phyloP scores from a whole-genome alignment of 2,797 vertebrate genomes.

The Darevskia nairensis region DNA sequence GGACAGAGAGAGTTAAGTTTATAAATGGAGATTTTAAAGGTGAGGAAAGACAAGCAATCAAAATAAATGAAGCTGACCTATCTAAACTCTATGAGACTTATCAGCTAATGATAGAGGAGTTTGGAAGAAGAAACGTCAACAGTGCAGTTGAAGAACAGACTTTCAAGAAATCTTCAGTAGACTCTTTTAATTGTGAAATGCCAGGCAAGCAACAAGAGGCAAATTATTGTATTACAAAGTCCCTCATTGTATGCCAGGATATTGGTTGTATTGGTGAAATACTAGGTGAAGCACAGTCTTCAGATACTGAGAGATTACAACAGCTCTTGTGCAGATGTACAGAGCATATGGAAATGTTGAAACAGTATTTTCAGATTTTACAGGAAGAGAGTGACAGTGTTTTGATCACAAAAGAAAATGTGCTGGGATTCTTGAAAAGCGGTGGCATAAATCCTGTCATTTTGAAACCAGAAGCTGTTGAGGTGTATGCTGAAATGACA shows the following conservation, averaged over 20 bases:
- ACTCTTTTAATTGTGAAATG: background rate
- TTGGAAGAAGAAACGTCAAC: constrained; percentile 31
- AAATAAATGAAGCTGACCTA: constrained; percentile 64
- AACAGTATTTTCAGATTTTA: constrained; percentile 69
- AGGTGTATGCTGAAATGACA: constrained; percentile 74
- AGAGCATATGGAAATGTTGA: constrained; percentile 65
- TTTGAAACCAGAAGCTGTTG: constrained; percentile 72
- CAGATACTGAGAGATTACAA: constrained; percentile 62
- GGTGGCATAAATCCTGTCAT: constrained; percentile 45
- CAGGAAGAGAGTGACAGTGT: constrained; percentile 69
- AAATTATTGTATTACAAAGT: constrained; percentile 25
- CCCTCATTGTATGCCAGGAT: constrained; percentile 50
- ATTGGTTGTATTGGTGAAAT: constrained; percentile 70
- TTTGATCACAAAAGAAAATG: constrained; percentile 72
- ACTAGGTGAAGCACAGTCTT: constrained; percentile 68
- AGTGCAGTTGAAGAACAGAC: background rate
- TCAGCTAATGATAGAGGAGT: constrained; percentile 51
- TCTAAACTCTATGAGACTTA: constrained; percentile 63
- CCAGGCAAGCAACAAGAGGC: constrained; percentile 2
- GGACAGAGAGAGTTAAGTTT: constrained; percentile 65
- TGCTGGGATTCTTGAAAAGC: constrained; percentile 50
- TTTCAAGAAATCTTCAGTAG: background rate
- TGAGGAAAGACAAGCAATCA: constrained; percentile 51
- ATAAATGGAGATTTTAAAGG: constrained; percentile 23
- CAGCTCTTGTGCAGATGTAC: constrained; percentile 66